These are phyloP conservation scores for Philereme vetulata DNA, from an alignment of 2,888 invertebrate genomes.

Conservation along the genomic window DNA sequence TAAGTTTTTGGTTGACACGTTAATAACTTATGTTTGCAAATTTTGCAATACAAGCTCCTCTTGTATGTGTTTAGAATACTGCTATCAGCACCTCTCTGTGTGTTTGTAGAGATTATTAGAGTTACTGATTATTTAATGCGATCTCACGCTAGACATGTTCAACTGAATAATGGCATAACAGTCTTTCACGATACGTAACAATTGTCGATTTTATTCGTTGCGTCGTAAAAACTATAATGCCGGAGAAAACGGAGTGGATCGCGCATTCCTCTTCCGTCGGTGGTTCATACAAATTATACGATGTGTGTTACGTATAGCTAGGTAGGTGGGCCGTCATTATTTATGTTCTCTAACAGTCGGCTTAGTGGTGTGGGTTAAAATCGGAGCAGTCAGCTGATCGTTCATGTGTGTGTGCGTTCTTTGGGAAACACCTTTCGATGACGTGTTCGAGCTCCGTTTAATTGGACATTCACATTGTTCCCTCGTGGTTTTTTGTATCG, in stretches of 20 bases:
- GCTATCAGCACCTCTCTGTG: conserved; percentile 12
- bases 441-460: conserved; percentile 81
- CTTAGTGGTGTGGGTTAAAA: conserved; percentile 81
- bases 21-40: neutral
- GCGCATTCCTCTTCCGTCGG: conserved; percentile 72
- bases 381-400: conserved; percentile 83
- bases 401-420: conserved; percentile 75
- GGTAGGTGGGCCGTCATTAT: conserved; percentile 83
- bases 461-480: conserved; percentile 83
- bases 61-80: conserved; percentile 3
- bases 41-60: neutral
- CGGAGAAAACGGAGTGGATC: conserved; percentile 71
- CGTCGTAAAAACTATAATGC: conserved; percentile 67
- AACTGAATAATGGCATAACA: conserved; percentile 63
- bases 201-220: conserved; percentile 66
- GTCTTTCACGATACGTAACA: conserved; percentile 53
- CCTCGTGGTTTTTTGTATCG: conserved; percentile 64
- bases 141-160: conserved; percentile 62
- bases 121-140: conserved; percentile 66
- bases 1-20: neutral
- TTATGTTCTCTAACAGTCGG: conserved; percentile 83
- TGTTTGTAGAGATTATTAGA: conserved; percentile 15
- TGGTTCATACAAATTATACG: conserved; percentile 81
- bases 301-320: conserved; percentile 79
- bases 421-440: conserved; percentile 84